Evolutionary conservation across 2,888 invertebrate genomes (phyloP).

Genomic region (Dasypolia templi): DNA sequence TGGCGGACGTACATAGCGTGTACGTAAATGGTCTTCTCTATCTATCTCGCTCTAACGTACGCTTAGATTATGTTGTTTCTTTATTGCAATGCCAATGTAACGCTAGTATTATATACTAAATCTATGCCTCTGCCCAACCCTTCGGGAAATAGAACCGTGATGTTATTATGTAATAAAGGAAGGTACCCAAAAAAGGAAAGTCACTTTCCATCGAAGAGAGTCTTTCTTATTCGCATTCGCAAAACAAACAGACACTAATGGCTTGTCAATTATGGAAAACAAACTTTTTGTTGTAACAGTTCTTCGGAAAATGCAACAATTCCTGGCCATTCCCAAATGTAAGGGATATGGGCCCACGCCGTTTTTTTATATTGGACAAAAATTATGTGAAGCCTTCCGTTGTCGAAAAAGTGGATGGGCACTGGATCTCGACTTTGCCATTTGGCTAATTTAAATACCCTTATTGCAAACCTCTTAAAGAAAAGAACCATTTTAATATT

Average conservation of each 20-base stretch:
- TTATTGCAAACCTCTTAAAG: not conserved
- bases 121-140: not conserved
- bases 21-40: too few relatives aligned
- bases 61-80: too few relatives aligned
- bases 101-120: too few relatives aligned
- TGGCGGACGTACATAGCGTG: too few relatives aligned
- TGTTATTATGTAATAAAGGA: not conserved
- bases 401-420: too few relatives aligned
- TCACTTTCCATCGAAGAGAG: slow-evolving; percentile 10
- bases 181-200: not conserved
- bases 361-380: not conserved
- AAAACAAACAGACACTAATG: slow-evolving; percentile 38
- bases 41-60: too few relatives aligned
- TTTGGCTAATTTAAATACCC: not conserved
- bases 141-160: not conserved
- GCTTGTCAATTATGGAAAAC: slow-evolving; percentile 38
- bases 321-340: not conserved
- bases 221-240: not conserved
- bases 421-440: not conserved
- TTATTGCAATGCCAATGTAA: too few relatives aligned
- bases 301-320: slow-evolving; percentile 18
- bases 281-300: slow-evolving; percentile 4
- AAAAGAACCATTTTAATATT: too few relatives aligned
- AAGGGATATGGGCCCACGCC: not conserved
- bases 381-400: not conserved